Evolutionary conservation across 2,113 vertebrate genomes (phyloP), one percentile per base, ranked within the genome.

Genomic region (Hystrix brachyura): DNA sequence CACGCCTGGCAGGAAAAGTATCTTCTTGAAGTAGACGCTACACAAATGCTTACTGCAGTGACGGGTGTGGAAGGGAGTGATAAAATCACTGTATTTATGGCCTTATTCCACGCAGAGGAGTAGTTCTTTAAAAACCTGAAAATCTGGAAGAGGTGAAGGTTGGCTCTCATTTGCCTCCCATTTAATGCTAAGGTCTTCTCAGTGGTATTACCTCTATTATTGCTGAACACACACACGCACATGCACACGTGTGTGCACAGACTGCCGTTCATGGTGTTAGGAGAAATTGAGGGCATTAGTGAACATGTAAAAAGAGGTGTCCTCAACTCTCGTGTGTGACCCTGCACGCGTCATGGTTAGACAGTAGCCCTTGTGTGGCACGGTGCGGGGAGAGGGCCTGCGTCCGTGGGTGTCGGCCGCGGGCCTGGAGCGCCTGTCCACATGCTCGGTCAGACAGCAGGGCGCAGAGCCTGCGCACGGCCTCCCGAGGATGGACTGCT

Each of bases 41-140:
- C 86, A 57, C 18, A 94, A 38, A 85, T 67, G 34, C 51, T 97
- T 69, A 82, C 34, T 94, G 43, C 62, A 57, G 86, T 67, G 95
- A 83, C 55, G 46, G 38, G 51, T 12, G 27, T 86, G 51, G 3
- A 55, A 29, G 29, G 10, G 23, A 62, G 15, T 92, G 88, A 62
- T 93, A 38, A 65, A 79, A 62, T 72, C 34, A 87, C 80, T 53
- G 0, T 91, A 46, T 81, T 78, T 97, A 59, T 53, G 4, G 65
- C 74, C 34, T 91, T 91, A 29, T 29, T 59, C 43, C 32, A 60
- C 67, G 25, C 11, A 67, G 57, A 93, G 34, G 32, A 11, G 62
- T 83, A 60, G 38, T 86, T 89, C 81, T 95, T 87, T 94, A 74
- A 92, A 91, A 60, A 65, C 14, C 15, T 82, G 25, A 59, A 88